phyloP scores from a whole-genome alignment of 1,140 invertebrate genomes.

The Aphelenchoides fujianensis region DNA sequence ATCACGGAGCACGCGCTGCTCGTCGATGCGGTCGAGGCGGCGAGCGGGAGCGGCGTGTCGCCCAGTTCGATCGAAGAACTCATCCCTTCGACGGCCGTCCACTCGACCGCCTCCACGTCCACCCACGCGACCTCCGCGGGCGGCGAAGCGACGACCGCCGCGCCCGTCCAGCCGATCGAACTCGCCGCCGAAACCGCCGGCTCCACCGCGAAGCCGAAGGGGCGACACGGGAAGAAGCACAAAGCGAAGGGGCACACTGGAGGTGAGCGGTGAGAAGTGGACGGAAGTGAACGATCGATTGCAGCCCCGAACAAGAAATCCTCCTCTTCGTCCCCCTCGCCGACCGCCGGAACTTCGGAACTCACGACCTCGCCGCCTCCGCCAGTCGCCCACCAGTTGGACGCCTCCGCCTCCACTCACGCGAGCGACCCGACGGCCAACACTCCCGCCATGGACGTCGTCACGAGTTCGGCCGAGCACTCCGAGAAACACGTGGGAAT shows the following conservation, averaged over 20 bases:
- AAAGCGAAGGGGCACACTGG: background rate
- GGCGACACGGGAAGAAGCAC: background rate
- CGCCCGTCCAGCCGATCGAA: too few relatives aligned
- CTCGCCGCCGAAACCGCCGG: background rate
- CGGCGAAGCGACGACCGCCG: too few relatives aligned
- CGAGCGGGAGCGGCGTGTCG: background rate
- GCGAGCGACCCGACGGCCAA: too few relatives aligned
- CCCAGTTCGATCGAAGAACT: background rate
- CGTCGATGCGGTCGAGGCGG: background rate
- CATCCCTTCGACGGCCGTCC: background rate
- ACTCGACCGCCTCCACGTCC: background rate
- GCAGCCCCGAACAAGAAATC: background rate
- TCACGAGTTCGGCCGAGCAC: background rate
- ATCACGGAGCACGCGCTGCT: background rate
- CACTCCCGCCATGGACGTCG: background rate
- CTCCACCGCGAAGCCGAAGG: background rate
- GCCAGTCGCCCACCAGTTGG: too few relatives aligned
- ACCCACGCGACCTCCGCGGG: too few relatives aligned
- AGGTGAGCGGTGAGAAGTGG: too few relatives aligned
- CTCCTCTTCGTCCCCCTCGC: background rate
- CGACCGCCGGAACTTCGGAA: background rate
- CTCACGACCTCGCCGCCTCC: background rate
- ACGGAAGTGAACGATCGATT: background rate
- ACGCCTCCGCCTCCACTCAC: background rate
- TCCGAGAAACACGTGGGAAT: conserved; percentile 3